These are phyloP conservation scores for Mus spicilegus DNA, from an alignment of 2,113 vertebrate genomes.

Conservation along the genomic window DNA sequence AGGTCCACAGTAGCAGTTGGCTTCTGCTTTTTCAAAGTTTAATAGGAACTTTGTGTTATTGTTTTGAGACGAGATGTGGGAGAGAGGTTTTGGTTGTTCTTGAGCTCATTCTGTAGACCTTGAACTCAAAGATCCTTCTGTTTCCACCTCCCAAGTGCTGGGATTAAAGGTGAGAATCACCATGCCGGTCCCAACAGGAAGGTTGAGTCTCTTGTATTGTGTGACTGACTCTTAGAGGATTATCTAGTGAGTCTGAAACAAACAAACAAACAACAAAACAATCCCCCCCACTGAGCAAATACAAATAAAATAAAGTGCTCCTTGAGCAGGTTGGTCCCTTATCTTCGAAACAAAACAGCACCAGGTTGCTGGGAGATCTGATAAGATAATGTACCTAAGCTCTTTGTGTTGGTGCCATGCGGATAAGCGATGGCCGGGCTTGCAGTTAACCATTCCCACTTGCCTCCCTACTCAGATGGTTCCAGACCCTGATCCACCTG, in stretches of 20 bases:
- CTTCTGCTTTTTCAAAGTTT: background rate
- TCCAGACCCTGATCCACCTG: constrained; percentile 96
- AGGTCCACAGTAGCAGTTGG: background rate
- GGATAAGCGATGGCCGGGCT: background rate
- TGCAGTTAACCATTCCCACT: background rate
- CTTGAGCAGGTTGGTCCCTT: constrained; percentile 2
- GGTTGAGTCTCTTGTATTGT: background rate
- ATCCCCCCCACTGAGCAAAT: no score
- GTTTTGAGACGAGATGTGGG: background rate
- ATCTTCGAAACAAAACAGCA: background rate
- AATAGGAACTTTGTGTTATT: background rate
- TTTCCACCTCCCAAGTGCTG: background rate
- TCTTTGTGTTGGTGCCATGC: background rate
- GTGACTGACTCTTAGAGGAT: background rate
- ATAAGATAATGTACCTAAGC: background rate
- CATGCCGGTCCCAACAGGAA: background rate
- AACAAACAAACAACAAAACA: no score
- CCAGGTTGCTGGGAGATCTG: background rate
- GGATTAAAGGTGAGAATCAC: background rate
- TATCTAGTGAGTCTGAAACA: no score
- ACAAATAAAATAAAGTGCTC: background rate
- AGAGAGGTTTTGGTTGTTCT: background rate
- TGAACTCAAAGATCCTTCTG: background rate
- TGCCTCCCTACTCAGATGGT: constrained; percentile 87
- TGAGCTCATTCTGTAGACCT: background rate